Evolutionary conservation across 2,113 vertebrate genomes (phyloP).

Genomic region (Dipodomys ordii): DNA sequence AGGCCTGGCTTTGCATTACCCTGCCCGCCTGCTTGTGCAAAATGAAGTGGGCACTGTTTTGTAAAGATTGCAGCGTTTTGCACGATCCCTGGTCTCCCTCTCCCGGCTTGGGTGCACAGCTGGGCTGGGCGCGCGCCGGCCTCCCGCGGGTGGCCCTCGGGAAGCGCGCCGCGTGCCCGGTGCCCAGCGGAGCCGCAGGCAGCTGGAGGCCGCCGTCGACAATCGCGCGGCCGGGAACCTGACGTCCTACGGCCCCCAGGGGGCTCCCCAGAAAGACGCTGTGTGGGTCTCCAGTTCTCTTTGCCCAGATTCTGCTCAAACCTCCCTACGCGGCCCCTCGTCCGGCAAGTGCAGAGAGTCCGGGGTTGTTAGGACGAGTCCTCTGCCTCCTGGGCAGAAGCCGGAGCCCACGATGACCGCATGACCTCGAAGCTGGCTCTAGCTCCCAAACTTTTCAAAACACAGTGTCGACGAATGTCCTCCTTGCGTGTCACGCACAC

Average conservation of each 20-base stretch:
- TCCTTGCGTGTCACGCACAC: background rate
- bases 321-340: background rate
- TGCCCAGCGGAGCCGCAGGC: background rate
- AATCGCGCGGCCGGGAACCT: background rate
- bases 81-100: background rate
- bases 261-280: background rate
- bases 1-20: background rate
- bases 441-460: background rate
- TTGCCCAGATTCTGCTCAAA: background rate
- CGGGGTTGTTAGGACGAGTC: background rate
- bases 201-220: background rate
- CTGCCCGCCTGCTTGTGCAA: background rate
- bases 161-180: background rate
- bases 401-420: background rate
- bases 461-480: background rate
- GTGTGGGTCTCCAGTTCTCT: background rate
- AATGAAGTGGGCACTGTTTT: background rate
- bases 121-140: background rate
- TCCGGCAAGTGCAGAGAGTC: background rate
- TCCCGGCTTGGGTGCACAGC: background rate
- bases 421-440: background rate
- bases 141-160: background rate
- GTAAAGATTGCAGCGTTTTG: slow-evolving; percentile 2
- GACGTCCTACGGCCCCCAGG: slow-evolving; percentile 1
- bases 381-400: background rate